phyloP scores from a whole-genome alignment of 2,797 vertebrate species.

The Muscicapa comitata region DNA sequence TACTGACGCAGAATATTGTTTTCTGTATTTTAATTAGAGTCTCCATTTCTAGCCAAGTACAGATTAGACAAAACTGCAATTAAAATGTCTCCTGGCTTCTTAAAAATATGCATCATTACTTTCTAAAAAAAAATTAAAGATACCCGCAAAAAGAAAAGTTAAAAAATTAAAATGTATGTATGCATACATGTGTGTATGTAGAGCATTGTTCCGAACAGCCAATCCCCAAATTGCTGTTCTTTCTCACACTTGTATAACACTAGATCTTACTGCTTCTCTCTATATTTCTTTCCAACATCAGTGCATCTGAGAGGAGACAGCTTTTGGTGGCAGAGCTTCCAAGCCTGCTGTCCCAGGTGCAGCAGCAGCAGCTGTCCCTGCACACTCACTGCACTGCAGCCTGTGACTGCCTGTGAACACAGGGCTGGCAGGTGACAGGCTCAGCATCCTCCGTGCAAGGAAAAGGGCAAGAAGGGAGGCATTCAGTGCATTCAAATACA shows the following conservation, averaged over 20 bases:
- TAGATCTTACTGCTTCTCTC: background rate
- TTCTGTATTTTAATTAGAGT: background rate
- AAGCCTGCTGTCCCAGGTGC: too few species aligned
- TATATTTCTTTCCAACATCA: background rate
- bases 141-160: background rate
- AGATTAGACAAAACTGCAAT: background rate
- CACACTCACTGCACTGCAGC: accelerated
- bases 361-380: background rate
- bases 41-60: background rate
- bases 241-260: background rate
- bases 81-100: background rate
- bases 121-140: background rate
- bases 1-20: background rate
- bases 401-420: background rate
- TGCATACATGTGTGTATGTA: too few species aligned
- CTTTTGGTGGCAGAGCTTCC: background rate
- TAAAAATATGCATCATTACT: background rate
- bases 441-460: background rate
- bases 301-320: background rate
- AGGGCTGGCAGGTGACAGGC: background rate
- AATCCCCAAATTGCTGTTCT: background rate
- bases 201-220: background rate
- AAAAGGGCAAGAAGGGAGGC: background rate
- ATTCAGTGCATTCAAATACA: background rate
- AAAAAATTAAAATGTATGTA: background rate